phyloP scores from a whole-genome alignment of 2,113 vertebrate genomes.

The Zosterops pallidus region DNA sequence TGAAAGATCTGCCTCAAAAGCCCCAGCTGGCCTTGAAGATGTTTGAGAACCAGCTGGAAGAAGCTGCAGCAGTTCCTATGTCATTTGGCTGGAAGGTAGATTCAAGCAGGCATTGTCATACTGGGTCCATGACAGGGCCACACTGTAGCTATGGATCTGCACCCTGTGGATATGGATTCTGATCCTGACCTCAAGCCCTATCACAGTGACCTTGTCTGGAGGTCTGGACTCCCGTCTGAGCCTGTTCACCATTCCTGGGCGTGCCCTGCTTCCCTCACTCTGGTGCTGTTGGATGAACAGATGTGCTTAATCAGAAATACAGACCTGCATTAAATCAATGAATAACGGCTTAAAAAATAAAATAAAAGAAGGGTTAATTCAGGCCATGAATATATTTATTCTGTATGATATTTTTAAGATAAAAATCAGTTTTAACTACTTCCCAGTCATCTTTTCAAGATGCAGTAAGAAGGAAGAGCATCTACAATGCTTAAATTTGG shows the following conservation, averaged over 20 bases:
- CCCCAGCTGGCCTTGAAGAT: background rate
- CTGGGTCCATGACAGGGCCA: background rate
- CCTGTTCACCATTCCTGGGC: background rate
- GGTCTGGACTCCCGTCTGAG: background rate
- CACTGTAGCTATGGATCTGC: background rate
- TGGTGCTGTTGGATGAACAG: background rate
- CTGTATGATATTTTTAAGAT: background rate
- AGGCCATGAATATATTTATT: background rate
- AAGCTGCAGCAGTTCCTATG: background rate
- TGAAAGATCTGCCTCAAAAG: background rate
- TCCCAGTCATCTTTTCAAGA: background rate
- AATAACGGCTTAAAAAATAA: background rate
- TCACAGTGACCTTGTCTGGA: background rate
- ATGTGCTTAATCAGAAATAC: background rate
- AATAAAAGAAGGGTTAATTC: background rate
- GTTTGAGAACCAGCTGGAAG: background rate
- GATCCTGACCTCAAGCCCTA: background rate
- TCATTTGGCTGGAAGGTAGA: background rate
- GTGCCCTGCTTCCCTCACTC: background rate
- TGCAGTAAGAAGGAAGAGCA: background rate
- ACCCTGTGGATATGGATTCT: background rate
- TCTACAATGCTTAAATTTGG: background rate
- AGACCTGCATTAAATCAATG: background rate
- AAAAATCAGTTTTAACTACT: background rate
- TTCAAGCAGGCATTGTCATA: accelerated